A percentile compares a stretch with the other conserved stretches of the same genome.
These are phyloP conservation scores for Latheticus oryzae DNA, from an alignment of 2,888 invertebrate species.

Conservation along the genomic window DNA sequence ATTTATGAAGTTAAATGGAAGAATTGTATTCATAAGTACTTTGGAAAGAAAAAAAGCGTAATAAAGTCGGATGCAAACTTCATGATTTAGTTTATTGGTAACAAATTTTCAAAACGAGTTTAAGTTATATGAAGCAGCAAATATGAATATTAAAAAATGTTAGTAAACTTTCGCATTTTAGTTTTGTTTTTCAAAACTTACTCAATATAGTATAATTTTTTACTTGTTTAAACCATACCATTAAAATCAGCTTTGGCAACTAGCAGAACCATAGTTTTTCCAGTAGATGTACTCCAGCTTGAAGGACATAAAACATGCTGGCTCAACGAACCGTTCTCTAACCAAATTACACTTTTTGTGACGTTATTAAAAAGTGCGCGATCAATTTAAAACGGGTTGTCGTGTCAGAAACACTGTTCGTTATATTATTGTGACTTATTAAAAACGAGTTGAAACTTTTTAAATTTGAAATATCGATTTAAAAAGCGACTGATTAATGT, in stretches of 20 bases:
- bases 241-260: slow-evolving; percentile 30
- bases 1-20: too few relatives aligned
- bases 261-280: slow-evolving; percentile 28
- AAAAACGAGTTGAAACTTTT: slow-evolving; percentile 3
- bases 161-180: too few relatives aligned
- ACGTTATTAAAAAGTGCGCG: slow-evolving; percentile 26
- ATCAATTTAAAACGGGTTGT: slow-evolving; percentile 31
- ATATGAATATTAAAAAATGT: too few relatives aligned
- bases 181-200: too few relatives aligned
- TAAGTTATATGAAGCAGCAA: too few relatives aligned
- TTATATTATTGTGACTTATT: slow-evolving; percentile 22
- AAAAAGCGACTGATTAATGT: slow-evolving; percentile 17
- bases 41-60: too few relatives aligned
- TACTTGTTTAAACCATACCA: too few relatives aligned
- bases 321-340: slow-evolving; percentile 34
- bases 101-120: too few relatives aligned
- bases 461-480: slow-evolving; percentile 8
- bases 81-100: too few relatives aligned
- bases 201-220: too few relatives aligned
- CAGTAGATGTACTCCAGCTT: slow-evolving; percentile 8
- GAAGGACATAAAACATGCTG: slow-evolving; percentile 23
- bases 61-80: too few relatives aligned
- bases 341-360: slow-evolving; percentile 36
- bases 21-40: too few relatives aligned
- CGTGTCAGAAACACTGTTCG: slow-evolving; percentile 28